A percentile compares a stretch with the other conserved stretches of the same genome.
phyloP scores from a whole-genome alignment of 2,797 vertebrate species.

The Molossus molossus region DNA sequence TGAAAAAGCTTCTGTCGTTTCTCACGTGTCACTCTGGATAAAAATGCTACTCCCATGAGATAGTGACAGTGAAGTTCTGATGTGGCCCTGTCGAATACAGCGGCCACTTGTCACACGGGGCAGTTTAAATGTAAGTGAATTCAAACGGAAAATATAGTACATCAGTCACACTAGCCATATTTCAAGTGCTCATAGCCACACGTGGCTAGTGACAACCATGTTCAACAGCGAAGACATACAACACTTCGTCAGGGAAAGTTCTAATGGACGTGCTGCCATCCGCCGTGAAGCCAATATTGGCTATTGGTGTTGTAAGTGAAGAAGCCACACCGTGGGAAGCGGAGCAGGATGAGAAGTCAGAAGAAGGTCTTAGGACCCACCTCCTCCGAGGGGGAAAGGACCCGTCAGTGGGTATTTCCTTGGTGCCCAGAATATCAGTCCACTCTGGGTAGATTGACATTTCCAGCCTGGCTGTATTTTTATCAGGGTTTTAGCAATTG shows the following conservation, averaged over 20 bases:
- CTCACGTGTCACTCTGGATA: not conserved
- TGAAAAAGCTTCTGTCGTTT: not conserved
- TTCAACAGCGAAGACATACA: not conserved
- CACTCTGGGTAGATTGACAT: not conserved
- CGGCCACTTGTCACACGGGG: not conserved
- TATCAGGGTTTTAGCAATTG: not conserved
- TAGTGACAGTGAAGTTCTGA: not conserved
- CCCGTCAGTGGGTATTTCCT: not conserved
- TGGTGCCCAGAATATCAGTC: not conserved
- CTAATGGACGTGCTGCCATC: not conserved
- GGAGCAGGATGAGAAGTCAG: not conserved
- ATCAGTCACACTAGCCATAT: not conserved
- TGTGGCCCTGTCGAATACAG: not conserved
- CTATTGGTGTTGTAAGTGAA: not conserved
- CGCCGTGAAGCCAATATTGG: not conserved
- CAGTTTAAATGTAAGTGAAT: conserved; percentile 15
- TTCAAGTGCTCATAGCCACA: not conserved
- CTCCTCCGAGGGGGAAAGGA: not conserved
- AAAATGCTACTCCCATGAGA: not conserved
- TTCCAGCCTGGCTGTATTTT: not conserved
- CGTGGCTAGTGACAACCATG: rapidly evolving
- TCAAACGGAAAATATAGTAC: not conserved
- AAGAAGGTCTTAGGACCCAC: not conserved
- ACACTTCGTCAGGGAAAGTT: not conserved
- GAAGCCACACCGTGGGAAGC: not conserved